These are phyloP conservation scores for Bombus pyrosoma DNA, from an alignment of 1,140 invertebrate species.

Conservation along the genomic window DNA sequence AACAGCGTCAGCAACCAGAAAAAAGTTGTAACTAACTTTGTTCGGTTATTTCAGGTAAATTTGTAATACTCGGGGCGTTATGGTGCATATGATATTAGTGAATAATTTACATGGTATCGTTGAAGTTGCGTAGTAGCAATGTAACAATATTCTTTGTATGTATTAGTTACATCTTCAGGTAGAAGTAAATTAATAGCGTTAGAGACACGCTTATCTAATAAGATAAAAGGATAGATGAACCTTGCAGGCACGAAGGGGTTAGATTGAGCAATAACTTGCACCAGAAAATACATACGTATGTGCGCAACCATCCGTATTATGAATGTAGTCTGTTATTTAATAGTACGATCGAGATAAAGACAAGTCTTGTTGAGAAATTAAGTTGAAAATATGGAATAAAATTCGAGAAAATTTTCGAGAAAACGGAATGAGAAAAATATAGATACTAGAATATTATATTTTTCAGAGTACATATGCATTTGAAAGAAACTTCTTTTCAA, in stretches of 20 bases:
- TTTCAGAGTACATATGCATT: too few species aligned
- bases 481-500: background rate
- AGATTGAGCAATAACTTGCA: background rate
- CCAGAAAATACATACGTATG: background rate
- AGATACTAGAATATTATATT: too few species aligned
- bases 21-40: background rate
- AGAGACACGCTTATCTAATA: background rate
- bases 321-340: background rate
- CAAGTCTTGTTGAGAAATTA: too few species aligned
- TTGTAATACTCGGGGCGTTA: too few species aligned
- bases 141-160: too few species aligned
- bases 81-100: background rate
- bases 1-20: background rate
- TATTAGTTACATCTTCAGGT: too few species aligned
- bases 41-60: too few species aligned
- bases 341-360: background rate
- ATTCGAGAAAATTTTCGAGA: too few species aligned
- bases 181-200: background rate
- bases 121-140: too few species aligned
- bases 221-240: background rate
- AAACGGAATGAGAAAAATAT: too few species aligned
- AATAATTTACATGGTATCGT: too few species aligned
- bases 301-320: background rate
- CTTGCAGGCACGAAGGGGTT: background rate
- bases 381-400: too few species aligned